phyloP scores from a whole-genome alignment of 2,797 vertebrate species.

The Melanotaenia nigrans region DNA sequence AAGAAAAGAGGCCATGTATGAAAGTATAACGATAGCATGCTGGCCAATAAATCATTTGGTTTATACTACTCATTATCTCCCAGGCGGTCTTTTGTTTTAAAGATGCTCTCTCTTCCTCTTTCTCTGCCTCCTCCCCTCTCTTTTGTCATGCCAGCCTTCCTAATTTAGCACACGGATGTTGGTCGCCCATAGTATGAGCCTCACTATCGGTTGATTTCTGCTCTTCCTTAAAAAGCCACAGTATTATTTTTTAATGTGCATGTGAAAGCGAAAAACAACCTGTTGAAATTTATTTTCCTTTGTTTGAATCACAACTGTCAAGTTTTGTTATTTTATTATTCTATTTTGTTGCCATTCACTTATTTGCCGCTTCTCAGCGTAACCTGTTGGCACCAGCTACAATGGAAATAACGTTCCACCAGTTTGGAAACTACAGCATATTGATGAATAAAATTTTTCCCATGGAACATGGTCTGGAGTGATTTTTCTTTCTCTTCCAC shows the following conservation, averaged over 20 bases:
- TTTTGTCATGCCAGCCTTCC: slow-evolving; percentile 63
- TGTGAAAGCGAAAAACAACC: slow-evolving; percentile 71
- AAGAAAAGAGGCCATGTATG: slow-evolving; percentile 52
- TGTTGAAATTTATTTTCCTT: slow-evolving; percentile 80
- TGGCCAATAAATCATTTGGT: slow-evolving; percentile 77
- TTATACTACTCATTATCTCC: slow-evolving; percentile 80
- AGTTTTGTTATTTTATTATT: slow-evolving; percentile 62
- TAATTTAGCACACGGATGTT: slow-evolving; percentile 71
- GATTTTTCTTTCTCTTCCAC: slow-evolving; percentile 21
- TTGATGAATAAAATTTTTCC: slow-evolving; percentile 87
- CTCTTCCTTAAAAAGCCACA: slow-evolving; percentile 78
- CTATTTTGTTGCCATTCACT: slow-evolving; percentile 56
- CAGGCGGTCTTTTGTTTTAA: slow-evolving; percentile 79
- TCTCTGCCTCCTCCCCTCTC: slow-evolving; percentile 46
- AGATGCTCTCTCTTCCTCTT: slow-evolving; percentile 62
- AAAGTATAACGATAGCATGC: slow-evolving; percentile 62
- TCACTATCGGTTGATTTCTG: slow-evolving; percentile 68
- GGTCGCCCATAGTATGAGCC: slow-evolving; percentile 58
- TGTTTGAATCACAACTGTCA: slow-evolving; percentile 81
- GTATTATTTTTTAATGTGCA: slow-evolving; percentile 83
- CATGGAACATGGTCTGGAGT: slow-evolving; percentile 77
- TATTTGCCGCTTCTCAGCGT: slow-evolving; percentile 79
- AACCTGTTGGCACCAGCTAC: slow-evolving; percentile 83
- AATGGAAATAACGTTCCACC: slow-evolving; percentile 82
- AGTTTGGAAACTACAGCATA: slow-evolving; percentile 85